These are phyloP conservation scores for Phylloscopus collybita DNA, from an alignment of 2,797 vertebrate genomes.

Conservation along the genomic window DNA sequence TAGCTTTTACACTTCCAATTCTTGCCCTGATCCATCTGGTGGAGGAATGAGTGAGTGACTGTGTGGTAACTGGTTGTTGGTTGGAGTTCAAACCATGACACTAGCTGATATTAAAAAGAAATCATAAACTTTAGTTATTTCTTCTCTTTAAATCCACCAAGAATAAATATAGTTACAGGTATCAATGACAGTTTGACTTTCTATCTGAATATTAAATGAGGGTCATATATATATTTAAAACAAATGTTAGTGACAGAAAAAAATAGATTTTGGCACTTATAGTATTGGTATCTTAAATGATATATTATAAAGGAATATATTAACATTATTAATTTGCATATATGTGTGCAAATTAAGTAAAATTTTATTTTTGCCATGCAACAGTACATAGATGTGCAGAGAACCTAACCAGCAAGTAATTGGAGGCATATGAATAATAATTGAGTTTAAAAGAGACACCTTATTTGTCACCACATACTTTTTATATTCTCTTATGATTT, in stretches of 20 bases:
- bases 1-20: not conserved
- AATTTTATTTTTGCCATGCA: not conserved
- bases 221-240: not conserved
- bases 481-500: not conserved
- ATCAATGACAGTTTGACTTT: not conserved
- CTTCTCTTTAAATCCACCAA: not conserved
- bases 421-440: not conserved
- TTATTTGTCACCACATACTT: not conserved
- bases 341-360: not conserved
- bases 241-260: not conserved
- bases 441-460: not conserved
- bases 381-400: not conserved
- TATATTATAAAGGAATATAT: not conserved
- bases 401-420: not conserved
- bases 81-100: not conserved
- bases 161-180: not conserved
- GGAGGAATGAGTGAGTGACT: not conserved
- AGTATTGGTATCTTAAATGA: not conserved
- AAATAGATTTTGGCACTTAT: not conserved
- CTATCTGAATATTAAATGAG: not conserved
- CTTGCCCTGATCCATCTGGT: not conserved
- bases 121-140: not conserved
- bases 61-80: not conserved
- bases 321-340: not conserved
- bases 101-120: not conserved